Conservation (phyloP, 1,140 invertebrate species). For the Panulirus ornatus region DNA sequence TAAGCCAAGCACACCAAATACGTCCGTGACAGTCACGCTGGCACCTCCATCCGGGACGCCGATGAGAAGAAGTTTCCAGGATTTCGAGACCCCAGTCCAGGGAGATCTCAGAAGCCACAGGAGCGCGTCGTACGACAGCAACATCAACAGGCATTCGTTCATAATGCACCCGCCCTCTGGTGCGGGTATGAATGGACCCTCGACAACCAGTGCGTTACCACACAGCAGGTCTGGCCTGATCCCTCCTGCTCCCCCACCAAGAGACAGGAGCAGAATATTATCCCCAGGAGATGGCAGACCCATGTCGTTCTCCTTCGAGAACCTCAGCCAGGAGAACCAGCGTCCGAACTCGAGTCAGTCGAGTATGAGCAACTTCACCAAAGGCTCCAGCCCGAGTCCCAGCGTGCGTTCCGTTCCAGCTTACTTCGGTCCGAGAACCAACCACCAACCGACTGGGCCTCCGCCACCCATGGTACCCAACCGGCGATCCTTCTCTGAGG, state of each 20-base stretch:
- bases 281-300: constrained; percentile 74
- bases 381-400: constrained; percentile 58
- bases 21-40: constrained; percentile 23
- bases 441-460: constrained; percentile 21
- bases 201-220: not conserved
- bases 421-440: constrained; percentile 61
- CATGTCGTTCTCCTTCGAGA: constrained; percentile 75
- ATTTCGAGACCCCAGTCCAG: constrained; percentile 57
- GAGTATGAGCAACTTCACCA: constrained; percentile 61
- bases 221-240: constrained; percentile 56
- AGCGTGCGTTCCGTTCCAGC: constrained; percentile 61
- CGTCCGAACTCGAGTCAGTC: constrained; percentile 67
- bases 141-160: constrained; percentile 79
- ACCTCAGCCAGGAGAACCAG: constrained; percentile 70
- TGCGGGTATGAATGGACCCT: not conserved
- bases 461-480: constrained; percentile 41
- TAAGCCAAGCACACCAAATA: constrained; percentile 8
- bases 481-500: constrained; percentile 60
- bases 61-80: constrained; percentile 64
- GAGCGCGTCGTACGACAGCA: constrained; percentile 76
- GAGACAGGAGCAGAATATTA: constrained; percentile 74
- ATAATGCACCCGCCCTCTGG: constrained; percentile 81
- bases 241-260: constrained; percentile 75
- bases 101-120: constrained; percentile 68
- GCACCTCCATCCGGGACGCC: constrained; percentile 70